A percentile compares a stretch with the other conserved stretches of the same genome.
phyloP scores from a whole-genome alignment of 2,888 invertebrate genomes.

The Opisthograptis luteolata region DNA sequence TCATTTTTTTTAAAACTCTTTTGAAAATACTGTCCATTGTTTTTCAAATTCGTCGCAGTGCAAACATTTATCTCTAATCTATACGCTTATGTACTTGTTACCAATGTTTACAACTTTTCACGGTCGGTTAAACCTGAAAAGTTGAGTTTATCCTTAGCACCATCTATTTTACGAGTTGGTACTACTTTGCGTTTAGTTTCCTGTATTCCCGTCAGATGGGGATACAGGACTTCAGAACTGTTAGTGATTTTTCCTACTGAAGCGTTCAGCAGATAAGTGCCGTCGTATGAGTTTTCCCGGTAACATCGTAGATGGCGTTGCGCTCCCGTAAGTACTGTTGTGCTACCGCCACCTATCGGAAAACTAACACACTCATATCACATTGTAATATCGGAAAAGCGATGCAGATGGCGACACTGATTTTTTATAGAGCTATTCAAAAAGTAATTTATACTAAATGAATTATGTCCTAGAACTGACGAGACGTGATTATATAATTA shows the following conservation, averaged over 20 bases:
- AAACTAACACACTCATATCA: conserved; percentile 3
- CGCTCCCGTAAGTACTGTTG: neutral
- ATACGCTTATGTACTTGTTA: neutral
- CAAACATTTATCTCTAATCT: too few species aligned
- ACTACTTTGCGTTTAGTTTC: neutral
- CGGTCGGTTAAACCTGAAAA: neutral
- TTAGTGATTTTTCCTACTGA: conserved; percentile 6
- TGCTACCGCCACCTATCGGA: conserved; percentile 8
- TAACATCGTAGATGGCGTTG: conserved; percentile 15
- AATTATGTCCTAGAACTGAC: too few species aligned
- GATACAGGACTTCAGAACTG: neutral
- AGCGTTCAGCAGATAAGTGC: neutral
- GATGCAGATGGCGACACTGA: conserved; percentile 11
- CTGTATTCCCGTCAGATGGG: neutral
- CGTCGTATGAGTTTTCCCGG: too few species aligned
- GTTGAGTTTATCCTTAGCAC: neutral
- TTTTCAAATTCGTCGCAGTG: too few species aligned
- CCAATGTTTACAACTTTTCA: neutral
- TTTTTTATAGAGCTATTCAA: neutral
- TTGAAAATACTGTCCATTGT: too few species aligned
- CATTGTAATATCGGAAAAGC: conserved; percentile 3
- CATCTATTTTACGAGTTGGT: neutral
- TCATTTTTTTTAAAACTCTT: neutral
- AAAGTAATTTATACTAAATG: too few species aligned
- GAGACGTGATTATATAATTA: too few species aligned